Evolutionary conservation across 2,113 vertebrate species (phyloP), one percentile per base, ranked within the genome.

Genomic region (Pygoscelis adeliae): DNA sequence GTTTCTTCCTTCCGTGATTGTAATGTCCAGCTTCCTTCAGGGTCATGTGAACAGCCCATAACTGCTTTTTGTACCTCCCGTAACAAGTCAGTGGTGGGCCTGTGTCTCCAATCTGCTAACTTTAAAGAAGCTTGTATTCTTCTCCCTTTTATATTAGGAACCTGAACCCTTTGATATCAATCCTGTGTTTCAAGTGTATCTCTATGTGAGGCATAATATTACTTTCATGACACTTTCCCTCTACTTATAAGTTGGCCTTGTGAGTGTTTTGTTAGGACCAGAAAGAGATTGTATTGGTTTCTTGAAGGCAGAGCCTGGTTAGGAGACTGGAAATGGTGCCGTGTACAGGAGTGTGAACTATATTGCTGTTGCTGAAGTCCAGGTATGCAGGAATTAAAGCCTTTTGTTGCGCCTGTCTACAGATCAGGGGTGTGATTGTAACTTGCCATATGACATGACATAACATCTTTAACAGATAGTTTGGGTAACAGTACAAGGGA

Each of bases 221-320:
- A 19, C 23, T 67, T 76, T 40, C 19, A 42, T 13, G 2, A 13
- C 10, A 13, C 30, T 69, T 95, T 44, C 32, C 15, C 17, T 82
- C 25, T 58, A 4, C 27, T 63, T 56, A 5, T 3, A 20, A 34
- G 9, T 22, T 79, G 32, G 50, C 11, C 34, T 46, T 67, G 3
- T 78, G 66, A 71, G 17, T 42, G n/a, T 81, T 74, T 87, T 82
- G n/a, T 63, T n/a, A 86, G 29, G 70, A 47, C 11, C 50, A 67
- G 15, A 53, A 73, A 4, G 23, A 91, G 55, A 13, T 23, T 5
- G 4, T 63, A 0, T 0, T 34, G 14, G 8, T 79, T 90, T 56
- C 56, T 32, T 78, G 46, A 79, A 85, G 25, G 4, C 32, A 73
- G 27, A 42, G 34, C 27, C 40, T 91, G 36, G 34, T 86, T 38